Evolutionary conservation across 2,888 invertebrate species (phyloP).

Genomic region (Ennomos quercinarius): DNA sequence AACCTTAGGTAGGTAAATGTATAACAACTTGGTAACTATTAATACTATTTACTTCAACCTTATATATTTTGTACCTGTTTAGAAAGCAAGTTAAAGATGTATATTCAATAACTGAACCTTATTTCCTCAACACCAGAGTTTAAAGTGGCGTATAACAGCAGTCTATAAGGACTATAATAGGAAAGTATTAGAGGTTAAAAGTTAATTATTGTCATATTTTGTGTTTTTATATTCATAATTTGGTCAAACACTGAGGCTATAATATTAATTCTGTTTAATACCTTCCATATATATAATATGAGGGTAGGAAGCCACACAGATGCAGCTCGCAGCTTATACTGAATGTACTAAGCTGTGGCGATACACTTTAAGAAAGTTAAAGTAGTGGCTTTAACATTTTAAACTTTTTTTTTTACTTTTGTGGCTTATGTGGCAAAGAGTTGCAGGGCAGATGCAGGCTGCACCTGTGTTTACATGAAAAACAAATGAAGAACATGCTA

Average conservation of each 20-base stretch:
- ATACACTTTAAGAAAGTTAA: too few relatives aligned
- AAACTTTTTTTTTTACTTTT: too few relatives aligned
- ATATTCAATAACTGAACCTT: constrained; percentile 16
- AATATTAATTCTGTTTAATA: too few relatives aligned
- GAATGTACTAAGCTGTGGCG: too few relatives aligned
- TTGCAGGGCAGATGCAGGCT: not conserved
- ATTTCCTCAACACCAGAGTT: constrained; percentile 17
- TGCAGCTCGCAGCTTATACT: not conserved
- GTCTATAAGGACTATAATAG: constrained; percentile 23
- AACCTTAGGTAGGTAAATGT: constrained; percentile 38
- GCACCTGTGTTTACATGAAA: constrained; percentile 18
- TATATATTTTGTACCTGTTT: constrained; percentile 52
- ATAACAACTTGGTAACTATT: constrained; percentile 61
- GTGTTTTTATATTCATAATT: constrained; percentile 10
- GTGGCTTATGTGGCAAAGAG: too few relatives aligned
- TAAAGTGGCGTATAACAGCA: constrained; percentile 18
- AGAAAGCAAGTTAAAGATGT: constrained; percentile 39
- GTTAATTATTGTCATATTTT: constrained; percentile 27
- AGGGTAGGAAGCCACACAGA: constrained; percentile 9
- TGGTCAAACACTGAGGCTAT: constrained; percentile 2
- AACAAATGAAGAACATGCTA: constrained; percentile 17
- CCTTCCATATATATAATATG: constrained; percentile 1
- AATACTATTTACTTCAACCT: constrained; percentile 54
- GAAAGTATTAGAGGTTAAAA: constrained; percentile 26
- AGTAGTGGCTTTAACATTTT: too few relatives aligned